Percentiles rank a stretch among this genome's conserved stretches.
Conservation (phyloP, 2,888 invertebrate genomes). For the Athalia circularis region DNA sequence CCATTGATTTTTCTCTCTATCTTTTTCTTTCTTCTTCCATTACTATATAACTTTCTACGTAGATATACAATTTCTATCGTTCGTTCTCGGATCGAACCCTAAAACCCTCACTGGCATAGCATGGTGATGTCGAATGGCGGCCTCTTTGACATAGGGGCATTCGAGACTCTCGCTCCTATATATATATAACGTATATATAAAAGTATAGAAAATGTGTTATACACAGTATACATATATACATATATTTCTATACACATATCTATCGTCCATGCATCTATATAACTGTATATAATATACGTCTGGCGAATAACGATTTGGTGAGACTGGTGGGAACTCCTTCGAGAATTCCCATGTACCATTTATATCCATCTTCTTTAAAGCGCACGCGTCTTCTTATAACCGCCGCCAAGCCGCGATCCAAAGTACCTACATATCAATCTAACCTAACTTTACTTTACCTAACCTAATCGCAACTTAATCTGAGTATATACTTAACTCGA, state of each 20-base stretch:
- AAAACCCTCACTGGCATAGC: not conserved
- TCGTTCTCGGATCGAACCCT: conserved; percentile 27
- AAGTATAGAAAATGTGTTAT: too few species aligned
- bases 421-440: too few species aligned
- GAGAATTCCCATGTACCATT: conserved; percentile 29
- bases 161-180: not conserved
- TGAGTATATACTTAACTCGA: too few species aligned
- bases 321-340: conserved; percentile 15
- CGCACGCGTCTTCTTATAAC: conserved; percentile 13
- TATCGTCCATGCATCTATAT: not conserved
- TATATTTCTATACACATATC: not conserved
- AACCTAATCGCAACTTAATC: too few species aligned
- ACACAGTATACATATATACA: conserved; percentile 15
- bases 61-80: not conserved
- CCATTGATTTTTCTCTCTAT: conserved; percentile 34
- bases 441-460: too few species aligned
- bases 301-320: conserved; percentile 41
- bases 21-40: not conserved
- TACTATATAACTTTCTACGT: not conserved
- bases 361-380: conserved; percentile 41
- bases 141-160: not conserved
- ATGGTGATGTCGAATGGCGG: not conserved
- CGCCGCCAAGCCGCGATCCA: too few species aligned
- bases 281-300: not conserved
- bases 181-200: too few species aligned